phyloP scores from a whole-genome alignment of 2,888 invertebrate genomes.

The Meandrusa payeni region DNA sequence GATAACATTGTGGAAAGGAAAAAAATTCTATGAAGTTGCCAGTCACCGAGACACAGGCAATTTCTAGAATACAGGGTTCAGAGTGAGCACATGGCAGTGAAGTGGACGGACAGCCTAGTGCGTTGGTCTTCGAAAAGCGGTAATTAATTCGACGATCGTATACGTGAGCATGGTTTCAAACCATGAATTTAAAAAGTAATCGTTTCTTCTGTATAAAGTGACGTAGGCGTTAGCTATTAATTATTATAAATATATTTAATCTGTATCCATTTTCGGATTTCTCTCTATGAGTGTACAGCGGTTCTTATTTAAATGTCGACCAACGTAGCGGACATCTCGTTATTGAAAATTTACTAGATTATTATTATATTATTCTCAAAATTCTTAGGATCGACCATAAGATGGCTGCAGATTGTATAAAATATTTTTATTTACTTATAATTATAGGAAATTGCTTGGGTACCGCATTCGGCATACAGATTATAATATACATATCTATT shows the following conservation, averaged over 20 bases:
- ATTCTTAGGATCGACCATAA: constrained; percentile 72
- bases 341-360: constrained; percentile 79
- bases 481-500: constrained; percentile 63
- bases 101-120: constrained; percentile 50
- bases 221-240: constrained; percentile 74
- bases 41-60: constrained; percentile 34
- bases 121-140: constrained; percentile 72
- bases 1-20: constrained; percentile 35
- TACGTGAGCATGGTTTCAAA: constrained; percentile 77
- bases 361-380: constrained; percentile 70
- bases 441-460: constrained; percentile 68
- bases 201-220: constrained; percentile 75
- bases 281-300: constrained; percentile 81
- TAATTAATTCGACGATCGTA: constrained; percentile 67
- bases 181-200: constrained; percentile 66
- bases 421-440: constrained; percentile 75
- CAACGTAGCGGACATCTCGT: constrained; percentile 79
- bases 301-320: constrained; percentile 79
- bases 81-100: constrained; percentile 49
- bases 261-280: constrained; percentile 79
- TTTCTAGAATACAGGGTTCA: constrained; percentile 65
- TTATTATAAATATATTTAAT: constrained; percentile 78
- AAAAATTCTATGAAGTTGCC: constrained; percentile 32
- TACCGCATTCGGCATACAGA: constrained; percentile 55
- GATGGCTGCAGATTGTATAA: constrained; percentile 78